Percentiles rank a stretch among this genome's conserved stretches.
Conservation (phyloP, 2,797 vertebrate species). For the Borostomias antarcticus region DNA sequence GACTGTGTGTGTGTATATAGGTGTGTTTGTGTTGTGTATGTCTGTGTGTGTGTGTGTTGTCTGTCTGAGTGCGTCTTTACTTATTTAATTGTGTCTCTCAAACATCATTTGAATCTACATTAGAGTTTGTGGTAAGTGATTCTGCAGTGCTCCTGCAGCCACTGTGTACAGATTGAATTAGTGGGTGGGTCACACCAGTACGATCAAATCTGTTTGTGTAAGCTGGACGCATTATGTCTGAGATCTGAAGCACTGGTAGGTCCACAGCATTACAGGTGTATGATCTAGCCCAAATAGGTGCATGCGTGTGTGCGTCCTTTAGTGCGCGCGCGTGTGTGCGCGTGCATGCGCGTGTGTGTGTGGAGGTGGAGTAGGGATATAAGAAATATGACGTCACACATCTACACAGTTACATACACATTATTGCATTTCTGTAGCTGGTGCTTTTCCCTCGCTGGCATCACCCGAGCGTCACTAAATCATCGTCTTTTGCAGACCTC, state of each 20-base stretch:
- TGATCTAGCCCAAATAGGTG: not conserved
- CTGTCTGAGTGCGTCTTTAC: not conserved
- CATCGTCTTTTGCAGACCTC: slow-evolving; percentile 34
- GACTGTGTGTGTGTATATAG: too few species aligned
- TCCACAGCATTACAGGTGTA: too few species aligned
- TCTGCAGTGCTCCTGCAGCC: not conserved
- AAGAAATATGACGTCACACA: too few species aligned
- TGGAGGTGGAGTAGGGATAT: not conserved
- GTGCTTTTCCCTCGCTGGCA: slow-evolving; percentile 12
- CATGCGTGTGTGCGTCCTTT: slow-evolving; percentile 7
- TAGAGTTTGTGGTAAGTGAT: not conserved
- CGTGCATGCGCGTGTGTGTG: slow-evolving; percentile 11
- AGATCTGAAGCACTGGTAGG: not conserved
- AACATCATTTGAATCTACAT: not conserved
- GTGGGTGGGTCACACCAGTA: too few species aligned
- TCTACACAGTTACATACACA: slow-evolving; percentile 4
- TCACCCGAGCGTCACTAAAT: slow-evolving; percentile 19
- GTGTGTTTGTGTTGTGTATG: too few species aligned
- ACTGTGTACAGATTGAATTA: not conserved
- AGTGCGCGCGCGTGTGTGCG: not conserved
- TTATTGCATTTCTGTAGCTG: slow-evolving; percentile 7
- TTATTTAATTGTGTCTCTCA: not conserved
- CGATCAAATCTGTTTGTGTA: not conserved
- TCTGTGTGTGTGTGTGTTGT: not conserved
- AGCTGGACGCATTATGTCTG: not conserved